Conservation (phyloP, 2,888 invertebrate species). For the Ophion obscuratus region DNA sequence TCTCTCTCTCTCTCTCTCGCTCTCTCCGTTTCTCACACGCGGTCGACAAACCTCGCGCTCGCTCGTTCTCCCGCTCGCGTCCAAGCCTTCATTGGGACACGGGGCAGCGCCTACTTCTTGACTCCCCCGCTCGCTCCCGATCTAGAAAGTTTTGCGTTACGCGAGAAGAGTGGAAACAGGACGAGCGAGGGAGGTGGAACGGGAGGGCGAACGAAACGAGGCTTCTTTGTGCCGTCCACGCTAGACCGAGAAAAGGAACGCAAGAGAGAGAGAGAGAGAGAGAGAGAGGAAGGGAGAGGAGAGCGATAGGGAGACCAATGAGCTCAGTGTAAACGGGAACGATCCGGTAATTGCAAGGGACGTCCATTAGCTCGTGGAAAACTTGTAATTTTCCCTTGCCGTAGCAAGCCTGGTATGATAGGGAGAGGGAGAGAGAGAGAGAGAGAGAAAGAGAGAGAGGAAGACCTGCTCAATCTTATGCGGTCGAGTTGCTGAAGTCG, state of each 20-base stretch:
- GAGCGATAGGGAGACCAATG: conserved; percentile 17
- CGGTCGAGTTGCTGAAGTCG: background rate
- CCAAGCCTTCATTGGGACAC: conserved; percentile 67
- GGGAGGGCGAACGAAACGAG: conserved; percentile 53
- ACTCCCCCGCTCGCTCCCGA: conserved; percentile 64
- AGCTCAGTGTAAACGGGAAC: conserved; percentile 66
- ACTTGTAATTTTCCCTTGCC: conserved; percentile 69
- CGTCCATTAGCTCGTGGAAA: conserved; percentile 74
- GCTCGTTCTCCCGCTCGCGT: conserved; percentile 31
- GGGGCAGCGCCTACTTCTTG: conserved; percentile 53
- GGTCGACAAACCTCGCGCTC: too few species aligned
- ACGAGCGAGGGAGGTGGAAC: conserved; percentile 73
- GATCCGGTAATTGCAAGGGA: conserved; percentile 77
- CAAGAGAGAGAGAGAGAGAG: conserved; percentile 28
- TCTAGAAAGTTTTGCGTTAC: conserved; percentile 78
- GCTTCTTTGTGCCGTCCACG: conserved; percentile 65
- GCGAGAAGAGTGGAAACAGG: conserved; percentile 58
- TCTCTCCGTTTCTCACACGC: too few species aligned
- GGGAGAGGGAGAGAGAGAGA: background rate
- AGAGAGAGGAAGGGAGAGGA: conserved; percentile 17
- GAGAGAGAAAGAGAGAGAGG: background rate
- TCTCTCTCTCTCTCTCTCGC: background rate
- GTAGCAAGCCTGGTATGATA: conserved; percentile 3
- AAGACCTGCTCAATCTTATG: background rate
- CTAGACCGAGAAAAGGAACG: conserved; percentile 59